phyloP scores from a whole-genome alignment of 2,888 invertebrate species.

The Himalopsyche anomala region DNA sequence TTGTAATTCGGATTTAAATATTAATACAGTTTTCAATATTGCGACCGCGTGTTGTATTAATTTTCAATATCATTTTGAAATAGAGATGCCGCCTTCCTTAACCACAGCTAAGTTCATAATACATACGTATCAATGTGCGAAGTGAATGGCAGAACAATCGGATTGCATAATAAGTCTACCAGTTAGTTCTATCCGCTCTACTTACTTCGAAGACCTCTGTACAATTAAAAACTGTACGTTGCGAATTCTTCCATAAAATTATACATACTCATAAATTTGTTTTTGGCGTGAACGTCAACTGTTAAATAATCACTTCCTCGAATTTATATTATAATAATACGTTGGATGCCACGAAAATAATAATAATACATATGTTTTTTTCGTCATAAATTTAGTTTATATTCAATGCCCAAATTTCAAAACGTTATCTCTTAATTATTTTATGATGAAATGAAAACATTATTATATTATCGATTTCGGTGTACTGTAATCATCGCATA shows the following conservation, averaged over 20 bases:
- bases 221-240: conserved; percentile 24
- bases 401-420: no score
- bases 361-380: background rate
- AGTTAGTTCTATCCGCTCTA: conserved; percentile 4
- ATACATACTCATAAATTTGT: background rate
- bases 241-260: conserved; percentile 24
- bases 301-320: background rate
- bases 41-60: no score
- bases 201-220: background rate
- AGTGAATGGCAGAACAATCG: conserved; percentile 32
- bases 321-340: background rate
- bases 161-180: conserved; percentile 27
- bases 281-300: conserved; percentile 15
- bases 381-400: no score
- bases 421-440: no score
- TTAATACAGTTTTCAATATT: no score
- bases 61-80: no score
- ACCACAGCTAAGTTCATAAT: conserved; percentile 10
- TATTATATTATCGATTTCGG: no score
- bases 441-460: no score
- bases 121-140: background rate
- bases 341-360: background rate
- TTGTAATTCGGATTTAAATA: no score
- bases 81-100: no score
- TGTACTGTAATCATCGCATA: no score